Evolutionary conservation across 2,888 invertebrate species (phyloP).

Genomic region (Lochmaea capreae): DNA sequence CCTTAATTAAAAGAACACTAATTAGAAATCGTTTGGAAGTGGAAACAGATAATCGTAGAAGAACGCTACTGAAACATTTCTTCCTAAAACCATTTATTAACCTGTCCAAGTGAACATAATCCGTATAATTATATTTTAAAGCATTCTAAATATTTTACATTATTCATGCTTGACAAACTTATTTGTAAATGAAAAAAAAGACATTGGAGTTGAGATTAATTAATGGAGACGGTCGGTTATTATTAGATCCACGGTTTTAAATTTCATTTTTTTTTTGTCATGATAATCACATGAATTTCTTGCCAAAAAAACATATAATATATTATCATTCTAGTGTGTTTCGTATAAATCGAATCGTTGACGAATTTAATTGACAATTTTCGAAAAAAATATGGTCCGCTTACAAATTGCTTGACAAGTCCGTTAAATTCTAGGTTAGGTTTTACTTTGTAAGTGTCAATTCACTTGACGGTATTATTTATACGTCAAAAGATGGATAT

Average conservation of each 20-base stretch:
- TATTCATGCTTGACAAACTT: conserved; percentile 47
- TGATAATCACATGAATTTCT: conserved; percentile 2
- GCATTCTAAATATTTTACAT: conserved; percentile 41
- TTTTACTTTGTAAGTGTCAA: too few species aligned
- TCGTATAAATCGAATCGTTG: background rate
- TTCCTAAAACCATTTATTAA: conserved; percentile 36
- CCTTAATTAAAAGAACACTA: conserved; percentile 18
- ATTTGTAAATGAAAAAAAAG: conserved; percentile 48
- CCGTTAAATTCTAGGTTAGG: background rate
- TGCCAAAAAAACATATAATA: conserved; percentile 1
- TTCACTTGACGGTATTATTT: too few species aligned
- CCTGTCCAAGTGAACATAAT: conserved; percentile 33
- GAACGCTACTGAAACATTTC: conserved; percentile 29
- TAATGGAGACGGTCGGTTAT: conserved; percentile 29
- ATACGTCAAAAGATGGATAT: too few species aligned
- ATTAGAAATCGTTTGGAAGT: conserved; percentile 12
- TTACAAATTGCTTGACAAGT: background rate
- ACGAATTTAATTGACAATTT: background rate
- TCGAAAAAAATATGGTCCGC: background rate
- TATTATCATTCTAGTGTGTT: background rate
- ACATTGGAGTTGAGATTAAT: conserved; percentile 28
- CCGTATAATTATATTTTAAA: conserved; percentile 41
- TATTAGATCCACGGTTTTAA: conserved; percentile 14
- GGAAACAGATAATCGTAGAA: conserved; percentile 16
- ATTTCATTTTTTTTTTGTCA: conserved; percentile 12